Percentiles rank a stretch among this genome's conserved stretches.
Conservation (phyloP, 1,140 invertebrate species). For the Protaetia brevitarsis region DNA sequence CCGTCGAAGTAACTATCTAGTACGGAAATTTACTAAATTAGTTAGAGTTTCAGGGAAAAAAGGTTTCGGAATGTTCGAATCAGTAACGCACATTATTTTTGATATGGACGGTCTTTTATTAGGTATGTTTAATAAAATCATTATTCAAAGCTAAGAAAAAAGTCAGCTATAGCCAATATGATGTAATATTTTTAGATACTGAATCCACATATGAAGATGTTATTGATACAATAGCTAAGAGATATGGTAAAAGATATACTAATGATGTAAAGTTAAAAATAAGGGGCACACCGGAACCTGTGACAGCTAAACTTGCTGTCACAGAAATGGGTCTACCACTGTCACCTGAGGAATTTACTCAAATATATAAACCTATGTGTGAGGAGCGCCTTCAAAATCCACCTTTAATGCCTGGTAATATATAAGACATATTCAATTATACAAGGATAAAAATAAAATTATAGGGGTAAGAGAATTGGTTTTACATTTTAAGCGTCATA, state of each 20-base stretch:
- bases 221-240: conserved; percentile 41
- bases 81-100: conserved; percentile 78
- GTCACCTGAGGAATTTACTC: conserved; percentile 53
- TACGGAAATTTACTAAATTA: not conserved
- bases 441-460: conserved; percentile 23
- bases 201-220: conserved; percentile 47
- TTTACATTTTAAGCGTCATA: conserved; percentile 71
- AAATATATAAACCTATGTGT: conserved; percentile 36
- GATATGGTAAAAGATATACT: conserved; percentile 58
- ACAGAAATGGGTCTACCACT: conserved; percentile 54
- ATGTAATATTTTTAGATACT: conserved; percentile 43
- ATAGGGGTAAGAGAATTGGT: conserved; percentile 80
- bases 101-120: conserved; percentile 80
- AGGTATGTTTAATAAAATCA: conserved; percentile 54
- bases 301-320: conserved; percentile 55
- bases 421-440: not conserved
- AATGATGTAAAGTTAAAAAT: conserved; percentile 56
- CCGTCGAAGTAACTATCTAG: not conserved
- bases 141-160: not conserved
- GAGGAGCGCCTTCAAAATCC: conserved; percentile 38
- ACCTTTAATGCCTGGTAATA: conserved; percentile 57
- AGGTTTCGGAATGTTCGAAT: conserved; percentile 48
- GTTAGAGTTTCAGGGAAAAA: not conserved
- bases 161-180: not conserved
- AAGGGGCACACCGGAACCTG: conserved; percentile 58